These are phyloP conservation scores for Pollenia labialis DNA, from an alignment of 2,888 invertebrate genomes.

Conservation along the genomic window DNA sequence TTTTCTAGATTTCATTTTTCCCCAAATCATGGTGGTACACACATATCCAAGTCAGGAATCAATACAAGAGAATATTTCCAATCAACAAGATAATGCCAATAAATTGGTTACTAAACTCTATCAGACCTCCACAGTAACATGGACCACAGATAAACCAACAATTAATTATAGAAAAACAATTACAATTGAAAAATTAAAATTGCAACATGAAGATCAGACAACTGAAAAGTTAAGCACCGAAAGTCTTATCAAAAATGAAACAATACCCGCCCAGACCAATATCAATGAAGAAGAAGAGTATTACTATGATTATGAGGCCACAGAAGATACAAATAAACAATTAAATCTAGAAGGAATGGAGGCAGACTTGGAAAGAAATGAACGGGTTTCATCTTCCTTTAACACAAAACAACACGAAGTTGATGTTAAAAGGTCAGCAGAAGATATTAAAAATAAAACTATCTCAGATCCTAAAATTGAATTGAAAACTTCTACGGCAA, in stretches of 20 bases:
- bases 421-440: slow-evolving; percentile 75
- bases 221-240: neutral
- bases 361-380: slow-evolving; percentile 48
- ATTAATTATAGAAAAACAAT: slow-evolving; percentile 31
- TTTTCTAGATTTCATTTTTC: slow-evolving; percentile 77
- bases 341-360: slow-evolving; percentile 54
- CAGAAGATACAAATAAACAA: slow-evolving; percentile 38
- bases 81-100: slow-evolving; percentile 70
- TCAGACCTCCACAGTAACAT: slow-evolving; percentile 77
- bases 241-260: neutral
- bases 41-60: slow-evolving; percentile 80
- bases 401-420: slow-evolving; percentile 45
- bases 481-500: slow-evolving; percentile 23
- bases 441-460: slow-evolving; percentile 62
- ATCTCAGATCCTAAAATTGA: slow-evolving; percentile 35
- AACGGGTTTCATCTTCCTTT: slow-evolving; percentile 4
- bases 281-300: slow-evolving; percentile 44
- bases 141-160: slow-evolving; percentile 75
- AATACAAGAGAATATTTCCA: slow-evolving; percentile 75
- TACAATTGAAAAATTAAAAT: slow-evolving; percentile 43
- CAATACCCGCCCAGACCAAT: neutral
- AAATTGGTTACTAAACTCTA: slow-evolving; percentile 76
- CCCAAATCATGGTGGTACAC: slow-evolving; percentile 75
- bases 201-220: slow-evolving; percentile 48
- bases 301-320: slow-evolving; percentile 58